Evolutionary conservation across 1,140 invertebrate genomes (phyloP), one percentile per base, ranked within the genome.

Genomic region (Drosophila busckii): DNA sequence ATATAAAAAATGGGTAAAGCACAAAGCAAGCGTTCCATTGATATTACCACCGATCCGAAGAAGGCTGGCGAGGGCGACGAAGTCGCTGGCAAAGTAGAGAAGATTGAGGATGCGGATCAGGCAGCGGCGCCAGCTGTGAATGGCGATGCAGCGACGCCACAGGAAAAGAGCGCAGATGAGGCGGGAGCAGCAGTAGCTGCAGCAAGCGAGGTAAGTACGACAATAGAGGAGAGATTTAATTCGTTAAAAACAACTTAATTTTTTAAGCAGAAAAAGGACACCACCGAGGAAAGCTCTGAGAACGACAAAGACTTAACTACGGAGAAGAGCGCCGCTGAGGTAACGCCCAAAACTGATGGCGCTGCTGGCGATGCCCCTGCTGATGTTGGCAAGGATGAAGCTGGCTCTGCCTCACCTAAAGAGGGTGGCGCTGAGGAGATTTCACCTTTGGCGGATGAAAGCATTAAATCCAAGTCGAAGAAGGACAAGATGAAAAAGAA

Each of bases 401-500:
- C 63, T 15, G 17, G 29, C 58, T 25, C 48, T 40, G 63, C 62
- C 0, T 80, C 73, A 2, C 75, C 68, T 32, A 80, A 85, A 32
- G 82, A 85, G 28, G 53, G 52, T 40, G 90, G 89, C 16, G 87
- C 89, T 5, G 90, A 91, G 37, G 90, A 92, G 26, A 86, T 86
- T 12, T 80, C 76, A 12, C 84, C 84, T 3, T 44, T 86, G 5
- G 89, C 91, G 9, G 91, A 93, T 63, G 92, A 93, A 16, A 90
- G 88, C 78, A 68, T 83, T 38, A 93, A 93, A 86, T 93, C 93
- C 87, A 89, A 90, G 70, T 91, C 92, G 68, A 94, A 94, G 88
- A 94, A 94, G 86, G 93, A 94, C 63, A 93, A 93, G 89, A 91
- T 92, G 48, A 95, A 94, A 90, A 95, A 94, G 90, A 94, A 94